phyloP scores from a whole-genome alignment of 2,888 invertebrate genomes.

The Trimorus sp. region DNA sequence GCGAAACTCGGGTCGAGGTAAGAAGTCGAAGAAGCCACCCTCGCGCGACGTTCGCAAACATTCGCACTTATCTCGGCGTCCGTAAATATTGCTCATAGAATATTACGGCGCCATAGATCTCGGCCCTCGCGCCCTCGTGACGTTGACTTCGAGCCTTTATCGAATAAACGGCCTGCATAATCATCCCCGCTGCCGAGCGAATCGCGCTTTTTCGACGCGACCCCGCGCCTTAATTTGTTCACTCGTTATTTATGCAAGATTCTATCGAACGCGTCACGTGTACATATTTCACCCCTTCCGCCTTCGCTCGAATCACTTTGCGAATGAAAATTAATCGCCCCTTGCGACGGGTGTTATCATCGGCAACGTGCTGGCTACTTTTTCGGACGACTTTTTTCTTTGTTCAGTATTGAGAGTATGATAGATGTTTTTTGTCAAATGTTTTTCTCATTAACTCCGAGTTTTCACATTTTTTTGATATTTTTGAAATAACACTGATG shows the following conservation, averaged over 20 bases:
- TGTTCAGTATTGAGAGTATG: too few relatives aligned
- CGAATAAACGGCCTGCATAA: conserved; percentile 76
- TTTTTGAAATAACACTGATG: too few relatives aligned
- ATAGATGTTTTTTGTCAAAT: too few relatives aligned
- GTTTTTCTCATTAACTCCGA: too few relatives aligned
- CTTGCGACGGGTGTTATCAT: too few relatives aligned
- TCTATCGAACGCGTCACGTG: too few relatives aligned
- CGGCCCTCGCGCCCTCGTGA: conserved; percentile 64
- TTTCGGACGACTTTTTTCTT: too few relatives aligned
- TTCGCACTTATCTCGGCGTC: conserved; percentile 77
- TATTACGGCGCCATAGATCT: conserved; percentile 78
- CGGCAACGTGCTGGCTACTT: too few relatives aligned
- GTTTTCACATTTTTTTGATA: too few relatives aligned
- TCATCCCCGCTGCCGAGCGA: conserved; percentile 58
- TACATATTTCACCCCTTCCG: too few relatives aligned
- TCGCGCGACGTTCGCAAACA: conserved; percentile 71
- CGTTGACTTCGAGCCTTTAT: conserved; percentile 71
- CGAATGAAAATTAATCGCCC: too few relatives aligned
- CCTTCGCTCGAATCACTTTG: too few relatives aligned
- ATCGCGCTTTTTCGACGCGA: conserved; percentile 50
- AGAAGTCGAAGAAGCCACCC: conserved; percentile 49
- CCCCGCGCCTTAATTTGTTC: conserved; percentile 61
- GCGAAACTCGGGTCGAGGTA: background rate
- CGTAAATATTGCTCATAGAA: conserved; percentile 79
- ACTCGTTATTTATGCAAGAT: conserved; percentile 6